Percentiles rank a stretch among this genome's conserved stretches.
Evolutionary conservation across 2,797 vertebrate genomes (phyloP).

Genomic region (Semotilus atromaculatus): DNA sequence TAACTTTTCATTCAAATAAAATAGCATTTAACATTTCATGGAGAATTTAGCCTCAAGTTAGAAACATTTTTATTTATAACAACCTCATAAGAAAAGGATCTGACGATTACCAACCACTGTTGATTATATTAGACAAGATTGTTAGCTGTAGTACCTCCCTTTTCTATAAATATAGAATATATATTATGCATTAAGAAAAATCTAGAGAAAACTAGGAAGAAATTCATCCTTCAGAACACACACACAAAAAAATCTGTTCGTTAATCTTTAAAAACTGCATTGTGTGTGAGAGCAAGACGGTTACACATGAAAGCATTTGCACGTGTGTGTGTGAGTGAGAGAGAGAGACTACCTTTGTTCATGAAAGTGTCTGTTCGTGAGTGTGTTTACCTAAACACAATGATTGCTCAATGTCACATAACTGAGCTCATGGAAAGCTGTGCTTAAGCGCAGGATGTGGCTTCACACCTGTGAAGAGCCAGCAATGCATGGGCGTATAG

Average conservation of each 20-base stretch:
- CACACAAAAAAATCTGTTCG: not conserved
- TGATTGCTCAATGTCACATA: not conserved
- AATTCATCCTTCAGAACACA: not conserved
- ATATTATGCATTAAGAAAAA: not conserved
- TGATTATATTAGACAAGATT: not conserved
- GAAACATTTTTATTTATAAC: not conserved
- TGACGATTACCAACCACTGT: not conserved
- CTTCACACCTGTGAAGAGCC: constrained; percentile 46
- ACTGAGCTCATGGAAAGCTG: constrained; percentile 42
- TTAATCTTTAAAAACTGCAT: not conserved
- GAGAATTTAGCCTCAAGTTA: not conserved
- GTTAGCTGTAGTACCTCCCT: not conserved
- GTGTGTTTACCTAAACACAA: not conserved
- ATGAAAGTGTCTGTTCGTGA: not conserved
- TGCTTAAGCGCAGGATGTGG: constrained; percentile 55
- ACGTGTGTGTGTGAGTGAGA: constrained; percentile 17
- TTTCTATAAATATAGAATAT: not conserved
- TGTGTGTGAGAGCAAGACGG: not conserved
- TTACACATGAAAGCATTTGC: constrained; percentile 2
- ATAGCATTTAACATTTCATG: not conserved
- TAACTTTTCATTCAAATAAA: too few species aligned
- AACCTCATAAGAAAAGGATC: not conserved
- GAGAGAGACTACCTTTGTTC: not conserved
- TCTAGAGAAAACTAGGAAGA: not conserved
- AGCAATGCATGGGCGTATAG: constrained; percentile 48